Base-by-base conservation (phyloP, 2,888 invertebrate species). In the Polylopha cassiicola region DNA sequence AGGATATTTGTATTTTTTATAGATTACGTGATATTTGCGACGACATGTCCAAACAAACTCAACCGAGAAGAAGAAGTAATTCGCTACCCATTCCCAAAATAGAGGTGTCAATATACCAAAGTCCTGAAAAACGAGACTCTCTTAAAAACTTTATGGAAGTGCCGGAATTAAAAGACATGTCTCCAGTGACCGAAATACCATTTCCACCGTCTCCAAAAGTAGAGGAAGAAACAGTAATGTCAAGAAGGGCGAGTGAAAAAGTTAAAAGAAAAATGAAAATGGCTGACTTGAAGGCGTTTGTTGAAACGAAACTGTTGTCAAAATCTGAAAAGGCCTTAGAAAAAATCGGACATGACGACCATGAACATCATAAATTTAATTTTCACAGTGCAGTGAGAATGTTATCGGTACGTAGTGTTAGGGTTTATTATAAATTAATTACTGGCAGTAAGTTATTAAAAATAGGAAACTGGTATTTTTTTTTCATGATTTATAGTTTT, bases 81-180 rank as follows among this genome's bases (percentile, higher is more conserved):
- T 98, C 98, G 0, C 77, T 98, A 37, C 98, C 98, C 0, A 95
- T 95, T 65, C 95, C 96, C 1, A 95, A 96, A 82, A 95, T 96
- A 43, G 95, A 95, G 74, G 92, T 95, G 1, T 95, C 95, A 0
- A 82, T 94, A 15, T 94, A 94, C 65, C 93, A 94, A 69, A 93
- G 91, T 54, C 91, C 91, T 0, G 93, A 92, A 42, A 90, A 89
- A 47, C 85, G 86, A 9, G 90, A 90, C 36, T 88, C 89, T 0
- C 53, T 88, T 3, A 93, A 92, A 65, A 93, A 93, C 59, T 91
- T 91, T 41, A 92, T 92, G 43, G 94, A 94, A 67, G 88, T 93
- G 2, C 93, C 93, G 0, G 94, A 94, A 55, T 81, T 86, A 0
- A 90, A 89, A 62, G 92, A 92, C 51, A 87, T 89, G 21, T 87